A percentile compares a stretch with the other conserved stretches of the same genome.
Conservation (phyloP, 2,113 vertebrate species). For the Vulpes ferrilata region DNA sequence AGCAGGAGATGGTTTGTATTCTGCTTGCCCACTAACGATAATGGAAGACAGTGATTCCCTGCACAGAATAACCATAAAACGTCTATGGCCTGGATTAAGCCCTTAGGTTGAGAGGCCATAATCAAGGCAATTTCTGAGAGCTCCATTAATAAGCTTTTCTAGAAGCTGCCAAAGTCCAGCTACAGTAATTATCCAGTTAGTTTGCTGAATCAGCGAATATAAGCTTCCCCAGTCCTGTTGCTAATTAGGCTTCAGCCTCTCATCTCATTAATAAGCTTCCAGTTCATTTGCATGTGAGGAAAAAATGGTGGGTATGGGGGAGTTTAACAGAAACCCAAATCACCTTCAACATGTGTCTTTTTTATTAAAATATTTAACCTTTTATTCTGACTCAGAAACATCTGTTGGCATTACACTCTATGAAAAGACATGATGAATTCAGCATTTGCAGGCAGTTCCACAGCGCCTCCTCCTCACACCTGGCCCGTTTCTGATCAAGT, state of each 20-base stretch:
- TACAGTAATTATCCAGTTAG: constrained; percentile 76
- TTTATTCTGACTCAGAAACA: constrained; percentile 73
- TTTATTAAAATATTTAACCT: constrained; percentile 86
- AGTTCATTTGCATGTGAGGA: constrained; percentile 85
- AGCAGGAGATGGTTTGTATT: not conserved
- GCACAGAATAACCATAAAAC: constrained; percentile 35
- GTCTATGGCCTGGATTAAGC: constrained; percentile 4
- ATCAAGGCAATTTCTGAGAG: constrained; percentile 68
- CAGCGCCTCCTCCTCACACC: constrained; percentile 3
- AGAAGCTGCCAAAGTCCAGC: constrained; percentile 78
- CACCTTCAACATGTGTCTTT: constrained; percentile 83
- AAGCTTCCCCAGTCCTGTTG: constrained; percentile 77
- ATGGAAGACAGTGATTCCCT: constrained; percentile 25
- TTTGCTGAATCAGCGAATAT: constrained; percentile 88
- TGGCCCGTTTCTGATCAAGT: constrained; percentile 10
- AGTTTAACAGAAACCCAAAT: constrained; percentile 74
- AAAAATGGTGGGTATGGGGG: constrained; percentile 48
- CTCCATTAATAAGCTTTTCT: constrained; percentile 79
- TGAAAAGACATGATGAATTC: constrained; percentile 45
- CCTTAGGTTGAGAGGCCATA: constrained; percentile 31
- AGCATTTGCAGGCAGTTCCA: not conserved
- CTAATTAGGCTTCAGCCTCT: constrained; percentile 88
- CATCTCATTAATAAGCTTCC: constrained; percentile 89
- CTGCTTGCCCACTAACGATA: not conserved
- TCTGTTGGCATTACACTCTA: constrained; percentile 57